Percentiles rank a stretch among this genome's conserved stretches.
Evolutionary conservation across 2,113 vertebrate species (phyloP).

Genomic region (Platycercus adscitus): DNA sequence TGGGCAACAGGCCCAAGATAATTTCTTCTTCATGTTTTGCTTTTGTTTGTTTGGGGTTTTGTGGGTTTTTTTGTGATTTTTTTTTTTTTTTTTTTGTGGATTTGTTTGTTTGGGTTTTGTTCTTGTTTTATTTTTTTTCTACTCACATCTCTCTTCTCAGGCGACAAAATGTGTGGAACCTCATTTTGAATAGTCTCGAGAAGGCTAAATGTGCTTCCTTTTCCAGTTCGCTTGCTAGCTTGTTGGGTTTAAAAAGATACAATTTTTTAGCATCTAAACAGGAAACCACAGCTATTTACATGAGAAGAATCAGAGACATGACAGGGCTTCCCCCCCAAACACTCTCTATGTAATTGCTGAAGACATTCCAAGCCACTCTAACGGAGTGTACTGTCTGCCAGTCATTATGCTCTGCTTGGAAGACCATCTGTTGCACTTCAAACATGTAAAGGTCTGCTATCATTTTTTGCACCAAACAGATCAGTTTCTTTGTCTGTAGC

Average conservation of each 20-base stretch:
- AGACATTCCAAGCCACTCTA: slow-evolving; percentile 51
- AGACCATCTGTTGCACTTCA: slow-evolving; percentile 69
- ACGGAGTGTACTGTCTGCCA: slow-evolving; percentile 60
- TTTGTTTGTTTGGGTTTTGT: neutral
- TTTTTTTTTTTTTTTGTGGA: neutral
- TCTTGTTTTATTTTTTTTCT: neutral
- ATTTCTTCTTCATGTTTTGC: neutral
- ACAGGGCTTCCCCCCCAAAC: slow-evolving; percentile 15
- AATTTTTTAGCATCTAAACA: neutral
- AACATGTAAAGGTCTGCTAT: slow-evolving; percentile 42
- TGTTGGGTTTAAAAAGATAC: neutral
- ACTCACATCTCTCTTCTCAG: neutral
- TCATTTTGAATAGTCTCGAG: neutral
- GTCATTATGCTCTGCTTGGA: slow-evolving; percentile 59
- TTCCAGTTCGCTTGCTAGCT: neutral
- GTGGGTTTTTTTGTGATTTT: neutral
- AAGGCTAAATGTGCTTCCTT: neutral
- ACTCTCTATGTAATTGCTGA: slow-evolving; percentile 48
- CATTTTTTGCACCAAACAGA: slow-evolving; percentile 48
- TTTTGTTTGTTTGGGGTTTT: neutral
- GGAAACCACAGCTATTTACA: neutral
- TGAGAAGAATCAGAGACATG: neutral
- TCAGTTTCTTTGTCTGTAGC: neutral
- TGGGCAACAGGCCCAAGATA: neutral
- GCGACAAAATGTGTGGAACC: neutral